A percentile compares a stretch with the other conserved stretches of the same genome.
These are phyloP conservation scores for Formica aserva DNA, from an alignment of 2,888 invertebrate genomes.

Conservation along the genomic window DNA sequence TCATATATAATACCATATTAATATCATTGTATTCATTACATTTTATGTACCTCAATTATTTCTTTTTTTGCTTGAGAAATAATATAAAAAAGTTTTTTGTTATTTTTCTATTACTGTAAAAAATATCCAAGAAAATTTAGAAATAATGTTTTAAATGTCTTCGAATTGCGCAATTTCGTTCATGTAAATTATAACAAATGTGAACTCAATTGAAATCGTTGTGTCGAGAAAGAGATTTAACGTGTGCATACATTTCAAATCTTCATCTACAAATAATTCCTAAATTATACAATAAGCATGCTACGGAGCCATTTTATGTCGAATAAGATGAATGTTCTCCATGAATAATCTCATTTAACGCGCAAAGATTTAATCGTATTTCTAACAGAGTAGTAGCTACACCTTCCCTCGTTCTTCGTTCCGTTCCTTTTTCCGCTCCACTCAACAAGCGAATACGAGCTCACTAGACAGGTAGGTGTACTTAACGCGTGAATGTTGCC, in stretches of 20 bases:
- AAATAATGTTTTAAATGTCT: neutral
- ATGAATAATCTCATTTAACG: slow-evolving; percentile 59
- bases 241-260: neutral
- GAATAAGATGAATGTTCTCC: slow-evolving; percentile 51
- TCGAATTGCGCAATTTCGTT: neutral
- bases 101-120: neutral
- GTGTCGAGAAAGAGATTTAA: slow-evolving; percentile 3
- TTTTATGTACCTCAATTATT: neutral
- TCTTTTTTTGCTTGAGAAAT: neutral
- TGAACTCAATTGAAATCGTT: slow-evolving; percentile 5
- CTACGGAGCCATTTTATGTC: slow-evolving; percentile 33
- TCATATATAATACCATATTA: neutral
- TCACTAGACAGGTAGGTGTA: slow-evolving; percentile 25
- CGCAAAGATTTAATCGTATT: slow-evolving; percentile 68
- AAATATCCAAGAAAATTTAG: neutral
- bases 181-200: neutral
- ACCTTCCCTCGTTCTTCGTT: slow-evolving; percentile 39
- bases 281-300: slow-evolving; percentile 34
- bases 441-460: slow-evolving; percentile 24
- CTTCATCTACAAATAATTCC: slow-evolving; percentile 7
- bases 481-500: slow-evolving; percentile 38
- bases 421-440: slow-evolving; percentile 32
- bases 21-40: slow-evolving; percentile 3
- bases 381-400: slow-evolving; percentile 52
- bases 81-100: neutral